Evolutionary conservation across 2,888 invertebrate species (phyloP).

Genomic region (Pyralis farinalis): DNA sequence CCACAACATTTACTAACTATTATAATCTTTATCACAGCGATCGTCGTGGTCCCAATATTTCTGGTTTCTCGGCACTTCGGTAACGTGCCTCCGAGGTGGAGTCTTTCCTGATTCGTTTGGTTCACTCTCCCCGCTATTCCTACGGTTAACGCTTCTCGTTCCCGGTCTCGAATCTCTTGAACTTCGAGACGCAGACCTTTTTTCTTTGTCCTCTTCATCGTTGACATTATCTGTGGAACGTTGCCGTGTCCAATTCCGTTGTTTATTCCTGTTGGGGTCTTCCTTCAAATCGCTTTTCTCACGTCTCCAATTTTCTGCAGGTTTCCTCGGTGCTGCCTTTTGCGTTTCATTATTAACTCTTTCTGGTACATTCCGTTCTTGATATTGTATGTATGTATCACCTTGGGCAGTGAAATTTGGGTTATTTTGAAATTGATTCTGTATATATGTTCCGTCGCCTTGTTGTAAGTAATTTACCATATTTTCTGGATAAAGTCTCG

Average conservation of each 20-base stretch:
- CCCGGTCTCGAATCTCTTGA: constrained; percentile 37
- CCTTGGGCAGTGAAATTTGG: constrained; percentile 46
- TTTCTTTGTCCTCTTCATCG: constrained; percentile 46
- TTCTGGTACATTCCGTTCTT: constrained; percentile 29
- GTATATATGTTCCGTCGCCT: constrained; percentile 65
- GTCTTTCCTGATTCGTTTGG: constrained; percentile 30
- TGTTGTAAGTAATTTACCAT: constrained; percentile 60
- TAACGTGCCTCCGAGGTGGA: constrained; percentile 50
- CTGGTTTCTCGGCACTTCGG: constrained; percentile 62
- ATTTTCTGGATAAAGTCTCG: constrained; percentile 43
- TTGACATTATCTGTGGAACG: constrained; percentile 48
- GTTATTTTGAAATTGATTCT: constrained; percentile 46
- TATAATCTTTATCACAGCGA: constrained; percentile 68
- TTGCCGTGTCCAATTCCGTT: constrained; percentile 54
- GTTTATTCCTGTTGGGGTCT: constrained; percentile 48
- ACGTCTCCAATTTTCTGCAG: constrained; percentile 62
- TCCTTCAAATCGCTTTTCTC: constrained; percentile 51
- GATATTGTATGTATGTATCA: constrained; percentile 37
- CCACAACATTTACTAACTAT: constrained; percentile 50
- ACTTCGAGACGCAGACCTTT: constrained; percentile 29
- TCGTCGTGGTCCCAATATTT: constrained; percentile 77
- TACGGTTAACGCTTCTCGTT: constrained; percentile 31
- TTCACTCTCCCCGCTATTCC: constrained; percentile 53
- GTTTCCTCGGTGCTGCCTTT: constrained; percentile 39
- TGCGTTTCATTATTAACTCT: constrained; percentile 59